Evolutionary conservation across 2,797 vertebrate genomes (phyloP).

Genomic region (Rhynchonycteris naso): DNA sequence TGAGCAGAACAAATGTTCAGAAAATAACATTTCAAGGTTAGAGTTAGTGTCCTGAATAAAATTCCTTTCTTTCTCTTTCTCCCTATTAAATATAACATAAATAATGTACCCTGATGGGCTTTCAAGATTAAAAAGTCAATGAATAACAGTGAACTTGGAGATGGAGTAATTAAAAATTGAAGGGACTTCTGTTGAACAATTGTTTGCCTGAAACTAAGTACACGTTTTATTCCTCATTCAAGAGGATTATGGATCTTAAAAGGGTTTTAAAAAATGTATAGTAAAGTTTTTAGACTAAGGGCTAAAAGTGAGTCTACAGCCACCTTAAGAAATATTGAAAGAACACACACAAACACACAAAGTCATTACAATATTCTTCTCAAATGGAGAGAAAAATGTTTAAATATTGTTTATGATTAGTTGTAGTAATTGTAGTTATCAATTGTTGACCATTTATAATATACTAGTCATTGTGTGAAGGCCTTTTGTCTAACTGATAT

Average conservation of each 20-base stretch:
- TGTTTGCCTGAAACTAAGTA: conserved; percentile 68
- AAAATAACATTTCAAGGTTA: conserved; percentile 79
- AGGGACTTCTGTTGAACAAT: conserved; percentile 59
- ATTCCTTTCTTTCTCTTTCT: conserved; percentile 68
- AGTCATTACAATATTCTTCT: background rate
- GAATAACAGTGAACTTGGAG: conserved; percentile 62
- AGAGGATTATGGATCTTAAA: conserved; percentile 60
- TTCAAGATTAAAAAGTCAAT: conserved; percentile 73
- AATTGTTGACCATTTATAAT: background rate
- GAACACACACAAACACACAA: background rate
- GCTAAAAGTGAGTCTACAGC: conserved; percentile 25
- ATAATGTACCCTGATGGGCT: conserved; percentile 69
- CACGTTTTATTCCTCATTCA: conserved; percentile 64
- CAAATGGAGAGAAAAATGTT: background rate
- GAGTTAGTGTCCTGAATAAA: conserved; percentile 76
- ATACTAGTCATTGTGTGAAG: background rate
- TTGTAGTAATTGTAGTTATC: background rate
- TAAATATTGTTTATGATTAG: conserved; percentile 29
- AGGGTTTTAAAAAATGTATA: conserved; percentile 59
- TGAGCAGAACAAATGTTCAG: conserved; percentile 77
- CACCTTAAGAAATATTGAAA: conserved; percentile 40
- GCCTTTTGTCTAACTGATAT: background rate
- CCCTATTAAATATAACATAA: conserved; percentile 69
- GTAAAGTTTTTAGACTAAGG: conserved; percentile 54
- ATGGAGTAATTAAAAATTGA: conserved; percentile 71